Conservation (phyloP, 1,140 invertebrate species). For the Megalonaias nervosa region DNA sequence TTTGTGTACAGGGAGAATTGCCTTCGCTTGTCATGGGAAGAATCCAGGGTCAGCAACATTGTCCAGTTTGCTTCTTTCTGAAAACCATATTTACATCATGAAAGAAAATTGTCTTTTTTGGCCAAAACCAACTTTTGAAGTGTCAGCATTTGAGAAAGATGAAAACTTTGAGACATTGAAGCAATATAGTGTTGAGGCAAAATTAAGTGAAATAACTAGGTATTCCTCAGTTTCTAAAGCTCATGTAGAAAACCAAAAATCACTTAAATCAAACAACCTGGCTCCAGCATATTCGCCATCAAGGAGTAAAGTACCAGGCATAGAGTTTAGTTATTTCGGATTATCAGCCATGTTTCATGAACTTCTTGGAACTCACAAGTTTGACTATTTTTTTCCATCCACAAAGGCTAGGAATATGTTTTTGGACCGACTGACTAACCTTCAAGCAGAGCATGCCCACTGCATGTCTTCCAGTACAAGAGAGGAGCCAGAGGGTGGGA, state of each 20-base stretch:
- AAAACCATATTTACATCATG: conserved; percentile 59
- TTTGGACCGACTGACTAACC: conserved; percentile 56
- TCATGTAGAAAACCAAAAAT: too few relatives aligned
- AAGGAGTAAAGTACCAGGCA: background rate
- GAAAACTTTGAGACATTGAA: conserved; percentile 51
- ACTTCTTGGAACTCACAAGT: conserved; percentile 40
- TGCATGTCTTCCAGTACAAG: conserved; percentile 55
- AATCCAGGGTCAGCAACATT: conserved; percentile 19
- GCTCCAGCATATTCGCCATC: background rate
- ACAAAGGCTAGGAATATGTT: conserved; percentile 52
- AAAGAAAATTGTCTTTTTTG: conserved; percentile 49
- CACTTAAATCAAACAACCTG: too few relatives aligned
- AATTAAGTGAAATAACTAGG: conserved; percentile 61
- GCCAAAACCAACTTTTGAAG: conserved; percentile 59
- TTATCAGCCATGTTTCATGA: conserved; percentile 57
- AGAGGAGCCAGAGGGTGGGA: conserved; percentile 65
- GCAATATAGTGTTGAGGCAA: conserved; percentile 58
- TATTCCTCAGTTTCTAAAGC: conserved; percentile 5
- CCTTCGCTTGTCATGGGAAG: conserved; percentile 41
- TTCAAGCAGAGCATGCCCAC: conserved; percentile 60
- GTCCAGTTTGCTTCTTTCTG: conserved; percentile 56
- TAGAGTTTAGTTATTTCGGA: conserved; percentile 43
- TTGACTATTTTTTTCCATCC: conserved; percentile 51
- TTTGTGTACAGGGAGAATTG: conserved; percentile 53
- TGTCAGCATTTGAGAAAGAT: conserved; percentile 28